phyloP scores from a whole-genome alignment of 2,888 invertebrate genomes.

The Listrodromus nycthemerus region DNA sequence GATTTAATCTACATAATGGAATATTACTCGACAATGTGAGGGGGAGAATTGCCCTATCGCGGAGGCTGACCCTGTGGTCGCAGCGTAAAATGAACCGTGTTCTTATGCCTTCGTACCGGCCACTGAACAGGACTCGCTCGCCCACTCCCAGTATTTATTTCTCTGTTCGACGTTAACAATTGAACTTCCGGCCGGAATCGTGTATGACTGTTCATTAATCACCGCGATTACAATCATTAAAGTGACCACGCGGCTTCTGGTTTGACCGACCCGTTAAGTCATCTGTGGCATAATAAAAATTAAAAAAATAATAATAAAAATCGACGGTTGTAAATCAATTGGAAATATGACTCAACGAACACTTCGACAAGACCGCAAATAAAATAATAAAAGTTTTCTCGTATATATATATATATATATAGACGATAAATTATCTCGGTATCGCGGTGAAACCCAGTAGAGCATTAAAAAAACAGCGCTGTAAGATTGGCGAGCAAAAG shows the following conservation, averaged over 20 bases:
- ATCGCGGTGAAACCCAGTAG: not conserved
- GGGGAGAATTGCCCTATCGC: constrained; percentile 53
- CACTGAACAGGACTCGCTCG: constrained; percentile 43
- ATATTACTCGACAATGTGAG: constrained; percentile 65
- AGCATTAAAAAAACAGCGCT: not conserved
- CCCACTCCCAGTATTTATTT: constrained; percentile 33
- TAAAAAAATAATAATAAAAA: constrained; percentile 2
- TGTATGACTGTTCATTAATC: constrained; percentile 49
- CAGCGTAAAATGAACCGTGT: constrained; percentile 65
- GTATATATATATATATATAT: no score
- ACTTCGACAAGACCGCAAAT: not conserved
- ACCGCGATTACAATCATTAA: constrained; percentile 54
- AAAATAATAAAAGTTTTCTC: no score
- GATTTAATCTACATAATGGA: constrained; percentile 69
- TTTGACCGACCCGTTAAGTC: constrained; percentile 31
- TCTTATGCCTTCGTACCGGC: constrained; percentile 43
- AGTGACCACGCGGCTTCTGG: constrained; percentile 51
- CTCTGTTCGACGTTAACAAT: constrained; percentile 46
- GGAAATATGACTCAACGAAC: not conserved
- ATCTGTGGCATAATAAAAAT: not conserved
- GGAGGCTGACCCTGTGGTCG: constrained; percentile 58
- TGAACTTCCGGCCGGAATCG: constrained; percentile 57
- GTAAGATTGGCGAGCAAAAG: not conserved
- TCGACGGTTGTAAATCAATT: not conserved
- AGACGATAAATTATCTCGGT: not conserved